A percentile compares a stretch with the other conserved stretches of the same genome.
phyloP scores from a whole-genome alignment of 2,113 vertebrate genomes.

The Ailurus styani region DNA sequence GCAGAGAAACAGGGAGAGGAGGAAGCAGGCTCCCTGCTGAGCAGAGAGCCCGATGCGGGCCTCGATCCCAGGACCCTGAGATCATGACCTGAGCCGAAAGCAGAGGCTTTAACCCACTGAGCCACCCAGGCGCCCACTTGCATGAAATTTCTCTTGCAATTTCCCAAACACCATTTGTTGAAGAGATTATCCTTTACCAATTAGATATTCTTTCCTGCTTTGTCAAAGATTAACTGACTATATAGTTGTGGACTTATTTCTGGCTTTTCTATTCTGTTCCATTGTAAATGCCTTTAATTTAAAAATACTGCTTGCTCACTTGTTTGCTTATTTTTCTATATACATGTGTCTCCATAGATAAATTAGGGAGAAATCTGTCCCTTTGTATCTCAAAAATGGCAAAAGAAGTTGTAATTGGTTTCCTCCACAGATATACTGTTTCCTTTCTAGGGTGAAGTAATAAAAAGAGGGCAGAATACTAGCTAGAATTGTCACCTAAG shows the following conservation, averaged over 20 bases:
- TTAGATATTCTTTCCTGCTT: not conserved
- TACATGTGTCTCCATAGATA: not conserved
- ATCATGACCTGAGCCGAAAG: no score
- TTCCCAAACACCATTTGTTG: not conserved
- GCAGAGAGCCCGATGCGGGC: no score
- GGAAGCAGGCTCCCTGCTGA: no score
- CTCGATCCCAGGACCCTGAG: no score
- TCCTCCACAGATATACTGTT: not conserved
- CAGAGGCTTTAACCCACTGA: no score
- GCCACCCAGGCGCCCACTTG: no score
- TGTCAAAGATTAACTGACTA: not conserved
- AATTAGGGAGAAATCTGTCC: constrained; percentile 1
- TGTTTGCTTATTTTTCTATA: not conserved
- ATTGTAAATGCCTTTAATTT: not conserved
- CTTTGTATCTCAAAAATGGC: constrained; percentile 18
- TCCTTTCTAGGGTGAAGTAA: not conserved
- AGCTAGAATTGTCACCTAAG: not conserved
- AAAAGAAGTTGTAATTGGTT: not conserved
- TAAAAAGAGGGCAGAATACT: not conserved
- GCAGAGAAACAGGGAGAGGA: no score
- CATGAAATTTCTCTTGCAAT: no score
- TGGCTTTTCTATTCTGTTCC: not conserved
- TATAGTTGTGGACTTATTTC: not conserved
- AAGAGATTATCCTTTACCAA: not conserved
- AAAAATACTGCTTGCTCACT: not conserved